Evolutionary conservation across 2,113 vertebrate species (phyloP), one percentile per base, ranked within the genome.

Genomic region (Ophiodon elongatus): DNA sequence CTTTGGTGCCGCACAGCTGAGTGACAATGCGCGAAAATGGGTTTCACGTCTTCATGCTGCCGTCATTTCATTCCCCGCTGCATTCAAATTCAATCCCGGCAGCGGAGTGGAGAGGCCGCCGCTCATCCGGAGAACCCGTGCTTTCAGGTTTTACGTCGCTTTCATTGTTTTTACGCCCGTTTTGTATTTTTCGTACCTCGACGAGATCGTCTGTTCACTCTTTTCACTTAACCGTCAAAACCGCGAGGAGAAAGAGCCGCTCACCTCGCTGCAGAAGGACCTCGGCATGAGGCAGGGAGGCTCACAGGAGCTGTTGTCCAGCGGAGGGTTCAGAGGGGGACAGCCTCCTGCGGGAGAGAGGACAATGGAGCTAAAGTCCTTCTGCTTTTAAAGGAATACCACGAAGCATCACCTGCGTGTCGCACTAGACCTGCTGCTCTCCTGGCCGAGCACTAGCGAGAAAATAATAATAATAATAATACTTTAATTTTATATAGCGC

Each of bases 181-280:
- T 75, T n/a, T n/a, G n/a, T n/a, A 29, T 19, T 41, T 52, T n/a
- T 8, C 27, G 52, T 41, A 31, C 37, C 31, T 75, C 27, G 3
- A 21, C 1, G 1, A 19, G 25, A 27, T 39, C 41, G 23, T 41
- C 35, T 19, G 35, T 39, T 78, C 25, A 45, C 21, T 73, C 13
- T 3, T 37, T 81, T 29, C 6, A 25, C 37, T 23, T 54, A 10
- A n/a, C 41, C 6, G 27, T 39, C 31, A 8, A 52, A 39, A 50
- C 19, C 7, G 11, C 37, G 39, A 67, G 35, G 50, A 76, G 15
- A 54, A 31, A 31, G 62, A 78, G 73, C 41, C 67, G 93, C 96
- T 89, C 95, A 98, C 98, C 97, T 99, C 97, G 5, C 95, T 96
- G 91, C 98, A 99, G 92, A 96, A 97, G 14, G 98, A 96, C 67